These are phyloP conservation scores for Gastracanthus pulcherrimus DNA, from an alignment of 2,888 invertebrate genomes.

Conservation along the genomic window DNA sequence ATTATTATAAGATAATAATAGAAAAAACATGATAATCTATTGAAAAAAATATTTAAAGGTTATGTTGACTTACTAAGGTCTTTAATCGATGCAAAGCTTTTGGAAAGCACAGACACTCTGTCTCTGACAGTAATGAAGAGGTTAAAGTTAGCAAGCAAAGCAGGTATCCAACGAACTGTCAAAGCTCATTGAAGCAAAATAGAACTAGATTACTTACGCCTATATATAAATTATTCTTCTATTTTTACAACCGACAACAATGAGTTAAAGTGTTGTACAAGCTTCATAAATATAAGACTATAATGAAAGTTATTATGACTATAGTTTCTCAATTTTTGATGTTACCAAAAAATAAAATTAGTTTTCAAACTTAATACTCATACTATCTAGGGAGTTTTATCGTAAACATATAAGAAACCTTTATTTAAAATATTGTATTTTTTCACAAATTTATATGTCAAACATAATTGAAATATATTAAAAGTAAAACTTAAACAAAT, in stretches of 20 bases:
- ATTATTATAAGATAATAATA: neutral
- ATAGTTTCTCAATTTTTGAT: neutral
- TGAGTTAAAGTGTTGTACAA: neutral
- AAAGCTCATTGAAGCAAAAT: constrained; percentile 1
- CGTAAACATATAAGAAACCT: no score
- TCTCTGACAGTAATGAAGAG: constrained; percentile 37
- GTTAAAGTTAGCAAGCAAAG: constrained; percentile 32
- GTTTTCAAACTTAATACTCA: no score
- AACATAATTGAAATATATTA: no score
- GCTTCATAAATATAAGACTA: neutral
- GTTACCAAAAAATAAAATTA: no score
- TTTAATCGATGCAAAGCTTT: constrained; percentile 45
- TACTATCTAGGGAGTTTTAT: no score
- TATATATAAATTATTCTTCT: neutral
- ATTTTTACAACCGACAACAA: neutral
- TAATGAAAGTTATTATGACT: neutral
- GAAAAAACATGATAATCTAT: neutral
- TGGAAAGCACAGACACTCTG: constrained; percentile 34
- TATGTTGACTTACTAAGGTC: constrained; percentile 52
- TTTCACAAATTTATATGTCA: no score
- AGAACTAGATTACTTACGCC: constrained; percentile 20
- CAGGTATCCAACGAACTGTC: constrained; percentile 35
- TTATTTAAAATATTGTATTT: no score
- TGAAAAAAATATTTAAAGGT: constrained; percentile 18
- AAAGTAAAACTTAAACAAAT: no score